Percentiles rank a stretch among this genome's conserved stretches.
These are phyloP conservation scores for Orius insidiosus DNA, from an alignment of 1,140 invertebrate species.

Conservation along the genomic window DNA sequence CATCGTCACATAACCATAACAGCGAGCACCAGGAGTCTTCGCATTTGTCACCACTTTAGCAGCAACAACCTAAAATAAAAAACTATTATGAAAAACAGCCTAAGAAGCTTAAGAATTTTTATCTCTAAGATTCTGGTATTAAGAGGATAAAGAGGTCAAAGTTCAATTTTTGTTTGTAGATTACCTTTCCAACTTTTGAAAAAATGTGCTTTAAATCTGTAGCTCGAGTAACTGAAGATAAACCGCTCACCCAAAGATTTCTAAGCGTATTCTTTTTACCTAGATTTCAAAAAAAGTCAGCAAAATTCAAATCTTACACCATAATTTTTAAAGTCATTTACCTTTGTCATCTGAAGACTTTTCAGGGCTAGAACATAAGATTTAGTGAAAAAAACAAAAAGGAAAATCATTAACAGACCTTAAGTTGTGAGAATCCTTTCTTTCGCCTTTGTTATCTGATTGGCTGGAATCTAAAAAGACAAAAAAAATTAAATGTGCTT, in stretches of 20 bases:
- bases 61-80: conserved; percentile 39
- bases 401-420: not conserved
- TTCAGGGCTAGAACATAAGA: conserved; percentile 13
- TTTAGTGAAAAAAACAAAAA: not conserved
- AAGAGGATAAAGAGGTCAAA: not conserved
- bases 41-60: conserved; percentile 95
- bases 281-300: not conserved
- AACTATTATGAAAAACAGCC: too few species aligned
- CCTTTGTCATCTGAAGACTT: conserved; percentile 9
- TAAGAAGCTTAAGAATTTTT: too few species aligned
- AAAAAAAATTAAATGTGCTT: conserved; percentile 4
- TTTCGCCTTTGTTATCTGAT: too few species aligned
- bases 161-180: not conserved
- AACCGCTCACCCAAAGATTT: conserved; percentile 83
- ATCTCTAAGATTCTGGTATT: too few species aligned
- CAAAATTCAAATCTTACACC: too few species aligned
- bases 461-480: too few species aligned
- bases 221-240: conserved; percentile 73
- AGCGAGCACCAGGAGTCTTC: conserved; percentile 70
- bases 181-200: conserved; percentile 83
- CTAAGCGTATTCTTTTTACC: conserved; percentile 26
- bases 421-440: too few species aligned
- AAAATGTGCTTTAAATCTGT: conserved; percentile 83
- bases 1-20: conserved; percentile 93
- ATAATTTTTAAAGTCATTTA: not conserved